phyloP scores from a whole-genome alignment of 1,140 invertebrate genomes.

The Bathynomus jamesi region DNA sequence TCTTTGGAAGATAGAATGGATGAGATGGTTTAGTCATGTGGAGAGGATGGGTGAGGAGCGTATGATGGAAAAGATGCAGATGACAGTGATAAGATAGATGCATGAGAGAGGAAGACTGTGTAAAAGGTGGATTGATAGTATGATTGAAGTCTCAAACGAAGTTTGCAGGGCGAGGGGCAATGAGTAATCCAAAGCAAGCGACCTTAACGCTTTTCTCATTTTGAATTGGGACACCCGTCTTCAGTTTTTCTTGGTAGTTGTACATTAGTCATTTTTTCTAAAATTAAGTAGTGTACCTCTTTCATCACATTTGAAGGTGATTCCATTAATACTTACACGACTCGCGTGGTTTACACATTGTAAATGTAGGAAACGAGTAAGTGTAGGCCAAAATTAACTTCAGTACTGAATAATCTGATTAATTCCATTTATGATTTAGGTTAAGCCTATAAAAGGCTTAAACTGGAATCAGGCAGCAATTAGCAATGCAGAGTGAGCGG shows the following conservation, averaged over 20 bases:
- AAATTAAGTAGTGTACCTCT: not conserved
- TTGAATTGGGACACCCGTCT: too few species aligned
- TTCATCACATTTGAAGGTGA: not conserved
- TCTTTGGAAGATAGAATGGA: too few species aligned
- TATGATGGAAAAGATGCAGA: too few species aligned
- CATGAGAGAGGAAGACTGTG: too few species aligned
- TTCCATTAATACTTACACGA: not conserved
- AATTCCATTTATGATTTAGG: constrained; percentile 40
- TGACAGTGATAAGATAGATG: too few species aligned
- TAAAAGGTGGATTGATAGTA: too few species aligned
- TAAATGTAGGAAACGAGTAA: not conserved
- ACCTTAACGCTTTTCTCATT: too few species aligned
- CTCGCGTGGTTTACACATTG: not conserved
- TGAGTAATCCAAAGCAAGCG: too few species aligned
- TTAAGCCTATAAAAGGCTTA: constrained; percentile 77
- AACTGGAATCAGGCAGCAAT: constrained; percentile 84
- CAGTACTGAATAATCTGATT: not conserved
- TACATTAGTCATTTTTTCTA: not conserved
- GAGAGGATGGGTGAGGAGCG: too few species aligned
- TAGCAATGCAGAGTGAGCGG: constrained; percentile 88
- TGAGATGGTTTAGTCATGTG: too few species aligned
- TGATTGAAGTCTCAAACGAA: too few species aligned
- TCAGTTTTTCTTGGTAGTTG: not conserved
- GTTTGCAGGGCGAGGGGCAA: too few species aligned
- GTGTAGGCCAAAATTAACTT: not conserved